Evolutionary conservation across 1,140 invertebrate species (phyloP), one percentile per base, ranked within the genome.

Genomic region (Lutraria rhynchaena): DNA sequence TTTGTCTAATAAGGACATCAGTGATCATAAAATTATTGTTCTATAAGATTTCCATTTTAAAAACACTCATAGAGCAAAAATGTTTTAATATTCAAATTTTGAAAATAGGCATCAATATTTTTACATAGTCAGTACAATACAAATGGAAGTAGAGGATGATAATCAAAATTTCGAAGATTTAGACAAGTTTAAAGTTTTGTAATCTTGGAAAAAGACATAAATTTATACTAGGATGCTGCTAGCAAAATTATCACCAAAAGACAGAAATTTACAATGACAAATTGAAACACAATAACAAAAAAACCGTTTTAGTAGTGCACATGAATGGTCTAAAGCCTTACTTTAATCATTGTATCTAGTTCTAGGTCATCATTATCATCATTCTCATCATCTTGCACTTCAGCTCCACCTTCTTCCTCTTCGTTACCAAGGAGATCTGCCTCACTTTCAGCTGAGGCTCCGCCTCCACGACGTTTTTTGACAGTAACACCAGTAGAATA

Each of bases 271-370:
- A 15, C 37, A 5, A 41, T 15, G 15, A 5, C 37, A 5, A 41
- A 7, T 41, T 15, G 37, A 41, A 41, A 15, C 37, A 7, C 15
- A 15, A 15, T 15, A 5, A 41, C 37, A 41, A 41, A 5, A 41
- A 41, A 7, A 7, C 37, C 37, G 15, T 7, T 5, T 15, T 41
- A 41, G 37, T 19, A 29, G 35, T 27, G 33, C 27, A 81, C 7
- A 31, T 33, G 19, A 76, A n/a, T 49, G 4, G 13, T 17, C 15
- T 9, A 35, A 22, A 67, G 11, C 31, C 78, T 88, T 89, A 96
- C 95, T 93, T 97, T 96, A 51, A 97, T 96, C 93, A 97, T 95
- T 7, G 94, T 94, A 92, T 97, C 96, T 69, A 94, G 93, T 69
- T 95, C 94, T 27, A 96, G 84, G 83, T 95, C 95, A 49, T 96